Evolutionary conservation across 2,113 vertebrate species (phyloP), one percentile per base, ranked within the genome.

Genomic region (Aptenodytes patagonicus): DNA sequence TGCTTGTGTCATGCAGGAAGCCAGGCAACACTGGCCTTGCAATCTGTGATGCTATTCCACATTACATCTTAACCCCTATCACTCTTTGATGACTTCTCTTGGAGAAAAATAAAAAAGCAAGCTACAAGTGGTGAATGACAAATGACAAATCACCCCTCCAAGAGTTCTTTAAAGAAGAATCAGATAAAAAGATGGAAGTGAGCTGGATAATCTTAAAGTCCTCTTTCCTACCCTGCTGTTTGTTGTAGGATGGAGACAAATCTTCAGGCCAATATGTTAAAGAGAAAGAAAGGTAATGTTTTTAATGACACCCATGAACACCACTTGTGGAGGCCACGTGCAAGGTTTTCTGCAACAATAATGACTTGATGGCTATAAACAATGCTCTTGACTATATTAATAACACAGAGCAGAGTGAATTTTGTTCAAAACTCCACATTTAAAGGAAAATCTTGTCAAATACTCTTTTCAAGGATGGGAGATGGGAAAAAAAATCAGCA

Each of bases 181-280:
- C 69, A 91, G 69, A 87, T 82, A 79, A 93, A 95, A 96, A 94
- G 66, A 79, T 71, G 42, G 78, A 97, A 96, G 24, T 78, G 60
- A 94, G 57, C 31, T 86, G 70, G 69, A 65, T 40, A 93, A 83
- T 87, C 78, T 89, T 88, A 78, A 83, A 51, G 51, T 78, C 15
- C 31, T 94, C n/a, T 87, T 90, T 95, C 65, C 46, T 70, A 83
- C 21, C 7, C 69, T 84, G 32, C 18, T 83, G 22, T 85, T 89
- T 91, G 75, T 87, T 95, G 64, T 70, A 72, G 28, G 36, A 84
- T 75, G 44, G 61, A 89, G 75, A 88, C 46, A 84, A 86, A 70
- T 75, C 77, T 90, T 82, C 36, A 73, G 62, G 42, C 1, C 20
- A 90, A 88, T 68, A 83, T 18, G 40, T 49, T 47, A 75, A 76